Conservation (phyloP, 2,888 invertebrate genomes). For the Drosophila diplacantha region DNA sequence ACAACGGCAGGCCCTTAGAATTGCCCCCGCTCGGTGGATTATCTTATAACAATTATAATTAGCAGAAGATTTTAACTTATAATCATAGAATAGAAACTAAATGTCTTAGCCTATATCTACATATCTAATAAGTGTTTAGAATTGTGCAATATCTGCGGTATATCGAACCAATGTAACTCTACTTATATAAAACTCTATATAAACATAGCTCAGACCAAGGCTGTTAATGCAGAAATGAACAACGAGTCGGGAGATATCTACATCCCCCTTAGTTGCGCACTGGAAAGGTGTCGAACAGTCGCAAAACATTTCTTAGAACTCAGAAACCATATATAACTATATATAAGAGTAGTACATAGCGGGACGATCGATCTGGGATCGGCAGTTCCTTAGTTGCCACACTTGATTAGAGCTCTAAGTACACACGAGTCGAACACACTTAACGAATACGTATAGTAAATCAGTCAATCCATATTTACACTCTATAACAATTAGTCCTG, state of each 20-base stretch:
- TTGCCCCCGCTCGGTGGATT: constrained; percentile 26
- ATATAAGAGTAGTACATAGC: constrained; percentile 50
- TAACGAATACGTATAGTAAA: constrained; percentile 40
- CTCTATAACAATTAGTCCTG: constrained; percentile 37
- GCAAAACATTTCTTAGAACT: constrained; percentile 41
- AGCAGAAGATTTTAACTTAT: constrained; percentile 43
- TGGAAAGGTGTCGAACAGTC: constrained; percentile 13
- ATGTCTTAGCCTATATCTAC: constrained; percentile 63
- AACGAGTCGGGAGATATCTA: constrained; percentile 5
- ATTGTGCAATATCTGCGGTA: constrained; percentile 31
- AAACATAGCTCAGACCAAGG: constrained; percentile 46
- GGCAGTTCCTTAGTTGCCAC: constrained; percentile 44
- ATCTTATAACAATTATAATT: constrained; percentile 19
- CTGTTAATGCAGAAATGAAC: constrained; percentile 47
- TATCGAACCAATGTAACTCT: constrained; percentile 46
- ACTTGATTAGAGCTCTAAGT: constrained; percentile 52
- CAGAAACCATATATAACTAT: constrained; percentile 13
- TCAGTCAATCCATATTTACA: constrained; percentile 52
- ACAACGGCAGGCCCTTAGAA: constrained; percentile 41
- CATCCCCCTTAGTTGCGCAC: constrained; percentile 21
- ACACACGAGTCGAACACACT: constrained; percentile 38
- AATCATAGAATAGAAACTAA: constrained; percentile 55
- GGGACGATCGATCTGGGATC: constrained; percentile 34
- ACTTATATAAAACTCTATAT: constrained; percentile 21
- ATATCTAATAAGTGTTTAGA: constrained; percentile 34